phyloP scores from a whole-genome alignment of 2,888 invertebrate genomes.

The Xanthostigma xanthostigma region DNA sequence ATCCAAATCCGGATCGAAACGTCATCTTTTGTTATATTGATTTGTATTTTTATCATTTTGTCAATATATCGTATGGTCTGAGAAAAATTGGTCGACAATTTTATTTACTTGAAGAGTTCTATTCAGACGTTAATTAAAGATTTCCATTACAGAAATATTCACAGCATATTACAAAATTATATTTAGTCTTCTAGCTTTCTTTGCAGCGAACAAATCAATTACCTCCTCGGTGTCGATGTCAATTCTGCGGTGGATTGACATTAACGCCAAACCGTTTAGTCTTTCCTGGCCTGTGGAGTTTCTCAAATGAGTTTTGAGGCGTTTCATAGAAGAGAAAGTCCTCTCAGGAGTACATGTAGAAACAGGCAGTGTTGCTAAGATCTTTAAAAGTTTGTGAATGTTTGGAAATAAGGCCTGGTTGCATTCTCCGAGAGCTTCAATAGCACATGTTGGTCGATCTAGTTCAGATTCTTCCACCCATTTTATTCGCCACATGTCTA shows the following conservation, averaged over 20 bases:
- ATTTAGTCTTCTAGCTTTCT: conserved; percentile 10
- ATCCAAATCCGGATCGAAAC: no score
- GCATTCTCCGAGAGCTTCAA: conserved; percentile 5
- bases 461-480: conserved; percentile 4
- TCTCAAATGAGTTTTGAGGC: conserved; percentile 5
- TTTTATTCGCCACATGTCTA: conserved; percentile 5
- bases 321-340: conserved; percentile 9
- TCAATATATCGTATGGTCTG: no score
- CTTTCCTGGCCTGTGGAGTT: conserved; percentile 5
- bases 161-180: conserved; percentile 9
- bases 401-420: conserved; percentile 7
- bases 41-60: no score
- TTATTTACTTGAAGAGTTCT: no score
- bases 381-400: conserved; percentile 9
- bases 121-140: no score
- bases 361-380: conserved; percentile 10
- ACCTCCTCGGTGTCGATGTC: conserved; percentile 4
- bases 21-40: no score
- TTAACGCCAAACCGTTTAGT: neutral
- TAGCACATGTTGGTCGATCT: conserved; percentile 7
- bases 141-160: no score
- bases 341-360: conserved; percentile 10
- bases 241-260: no score
- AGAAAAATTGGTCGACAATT: no score
- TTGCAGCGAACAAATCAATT: conserved; percentile 9